Evolutionary conservation across 1,140 invertebrate species (phyloP), one percentile per base, ranked within the genome.

Genomic region (Telenomus remus): DNA sequence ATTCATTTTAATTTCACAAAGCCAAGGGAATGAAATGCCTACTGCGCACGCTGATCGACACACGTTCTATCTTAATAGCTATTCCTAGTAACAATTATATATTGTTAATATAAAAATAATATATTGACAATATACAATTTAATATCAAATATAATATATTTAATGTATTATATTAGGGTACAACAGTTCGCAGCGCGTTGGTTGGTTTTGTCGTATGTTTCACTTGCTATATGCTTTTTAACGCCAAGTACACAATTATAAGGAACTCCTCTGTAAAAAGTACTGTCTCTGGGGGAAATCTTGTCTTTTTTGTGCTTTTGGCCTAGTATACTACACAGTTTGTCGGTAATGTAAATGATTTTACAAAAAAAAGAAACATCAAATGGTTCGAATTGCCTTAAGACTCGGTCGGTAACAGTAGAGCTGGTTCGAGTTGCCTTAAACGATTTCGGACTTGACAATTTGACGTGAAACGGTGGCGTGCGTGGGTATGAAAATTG

Each of bases 11-110:
- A 64, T 76, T 70, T 60, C 73, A 76, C 73, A 70, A 69, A 64
- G 72, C 72, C 72, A 75, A 75, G 54, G 72, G 72, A 75, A 75
- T 76, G 73, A 70, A 42, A 76, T 70, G 73, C 60, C 73, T 70
- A 70, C 16, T 70, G 60, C 65, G 65, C 73, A 76, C 73, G 73
- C 73, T 76, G 55, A 65, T 64, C 65, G 73, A 70, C 60, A 76
- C 73, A 65, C 39, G 65, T 69, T 55, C 53, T 70, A 48, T 70
- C 65, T 70, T 3, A 3, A 27, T 27, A 76, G 65, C 70, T 60
- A 70, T n/a, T n/a, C n/a, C n/a, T n/a, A n/a, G n/a, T n/a, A n/a
- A n/a, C n/a, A n/a, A n/a, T n/a, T n/a, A n/a, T n/a, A n/a, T n/a
- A n/a, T n/a, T n/a, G n/a, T n/a, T n/a, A n/a, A n/a, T n/a, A n/a